Percentiles rank a stretch among this genome's conserved stretches.
Evolutionary conservation across 2,888 invertebrate species (phyloP).

Genomic region (Eledona agricola): DNA sequence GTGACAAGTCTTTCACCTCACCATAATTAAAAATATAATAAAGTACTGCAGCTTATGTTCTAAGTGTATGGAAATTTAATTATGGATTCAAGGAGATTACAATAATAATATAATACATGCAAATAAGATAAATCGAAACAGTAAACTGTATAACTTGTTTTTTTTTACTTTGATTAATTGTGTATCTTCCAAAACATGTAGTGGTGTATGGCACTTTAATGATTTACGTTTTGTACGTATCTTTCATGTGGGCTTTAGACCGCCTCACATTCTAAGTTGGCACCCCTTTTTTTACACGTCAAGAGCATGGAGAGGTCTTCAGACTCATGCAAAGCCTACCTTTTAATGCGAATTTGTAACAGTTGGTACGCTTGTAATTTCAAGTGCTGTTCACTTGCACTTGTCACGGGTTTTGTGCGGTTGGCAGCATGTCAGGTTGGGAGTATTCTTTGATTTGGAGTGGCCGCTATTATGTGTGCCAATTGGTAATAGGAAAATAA

Average conservation of each 20-base stretch:
- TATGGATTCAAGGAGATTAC: slow-evolving; percentile 10
- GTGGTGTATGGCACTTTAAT: not conserved
- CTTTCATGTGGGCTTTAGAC: too few relatives aligned
- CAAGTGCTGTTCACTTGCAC: slow-evolving; percentile 41
- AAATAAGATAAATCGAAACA: slow-evolving; percentile 2
- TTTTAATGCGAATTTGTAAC: slow-evolving; percentile 48
- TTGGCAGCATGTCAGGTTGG: slow-evolving; percentile 34
- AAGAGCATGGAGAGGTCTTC: slow-evolving; percentile 17
- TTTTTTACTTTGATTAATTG: too few relatives aligned
- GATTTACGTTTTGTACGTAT: not conserved
- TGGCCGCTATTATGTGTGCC: slow-evolving; percentile 3
- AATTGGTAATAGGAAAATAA: too few relatives aligned
- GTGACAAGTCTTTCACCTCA: too few relatives aligned
- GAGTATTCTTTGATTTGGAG: slow-evolving; percentile 6
- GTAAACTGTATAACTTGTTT: too few relatives aligned
- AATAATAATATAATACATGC: slow-evolving; percentile 15
- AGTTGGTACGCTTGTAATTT: slow-evolving; percentile 51
- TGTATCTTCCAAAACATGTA: too few relatives aligned
- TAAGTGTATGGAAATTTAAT: too few relatives aligned
- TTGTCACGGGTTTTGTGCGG: slow-evolving; percentile 38
- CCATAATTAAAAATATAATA: too few relatives aligned
- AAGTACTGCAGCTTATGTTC: too few relatives aligned
- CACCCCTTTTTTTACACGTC: slow-evolving; percentile 8
- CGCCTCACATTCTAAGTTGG: slow-evolving; percentile 15
- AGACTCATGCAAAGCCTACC: slow-evolving; percentile 35